Evolutionary conservation across 2,113 vertebrate genomes (phyloP).

Genomic region (Tapirus terrestris): DNA sequence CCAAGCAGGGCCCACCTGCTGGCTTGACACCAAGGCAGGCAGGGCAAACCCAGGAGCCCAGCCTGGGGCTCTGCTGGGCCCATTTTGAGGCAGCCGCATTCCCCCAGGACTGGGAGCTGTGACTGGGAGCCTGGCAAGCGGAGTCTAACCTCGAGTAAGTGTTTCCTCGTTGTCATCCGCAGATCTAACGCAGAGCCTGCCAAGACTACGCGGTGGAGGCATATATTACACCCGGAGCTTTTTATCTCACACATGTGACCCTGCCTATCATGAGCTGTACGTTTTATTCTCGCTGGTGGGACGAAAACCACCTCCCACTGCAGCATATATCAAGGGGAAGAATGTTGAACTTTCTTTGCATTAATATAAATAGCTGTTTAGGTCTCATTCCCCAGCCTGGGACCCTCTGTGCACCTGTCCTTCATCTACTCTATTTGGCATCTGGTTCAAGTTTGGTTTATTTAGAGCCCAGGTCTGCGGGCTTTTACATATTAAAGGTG

Average conservation of each 20-base stretch:
- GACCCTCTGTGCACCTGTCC: conserved; percentile 88
- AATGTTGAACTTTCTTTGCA: conserved; percentile 91
- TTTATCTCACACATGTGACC: conserved; percentile 90
- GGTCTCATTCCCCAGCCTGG: conserved; percentile 87
- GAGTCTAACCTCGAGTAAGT: conserved; percentile 89
- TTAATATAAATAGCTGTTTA: conserved; percentile 95
- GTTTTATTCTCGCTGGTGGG: conserved; percentile 91
- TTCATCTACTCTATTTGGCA: conserved; percentile 89
- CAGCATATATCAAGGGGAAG: conserved; percentile 91
- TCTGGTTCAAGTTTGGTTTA: conserved; percentile 89
- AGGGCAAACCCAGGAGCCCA: background rate
- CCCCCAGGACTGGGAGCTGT: conserved; percentile 80
- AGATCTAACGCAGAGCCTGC: conserved; percentile 88
- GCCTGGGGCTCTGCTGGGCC: conserved; percentile 56
- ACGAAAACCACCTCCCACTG: conserved; percentile 88
- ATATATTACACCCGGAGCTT: conserved; percentile 89
- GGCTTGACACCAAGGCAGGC: background rate
- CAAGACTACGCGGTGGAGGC: conserved; percentile 86
- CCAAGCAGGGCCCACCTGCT: background rate
- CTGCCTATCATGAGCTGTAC: conserved; percentile 89
- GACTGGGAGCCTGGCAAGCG: conserved; percentile 82
- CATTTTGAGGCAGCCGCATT: conserved; percentile 61
- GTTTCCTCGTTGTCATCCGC: conserved; percentile 89
- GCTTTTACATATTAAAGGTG: conserved; percentile 92
- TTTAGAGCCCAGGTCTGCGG: conserved; percentile 86